A percentile compares a stretch with the other conserved stretches of the same genome.
phyloP scores from a whole-genome alignment of 2,888 invertebrate genomes.

The Ophonus ardosiacus region DNA sequence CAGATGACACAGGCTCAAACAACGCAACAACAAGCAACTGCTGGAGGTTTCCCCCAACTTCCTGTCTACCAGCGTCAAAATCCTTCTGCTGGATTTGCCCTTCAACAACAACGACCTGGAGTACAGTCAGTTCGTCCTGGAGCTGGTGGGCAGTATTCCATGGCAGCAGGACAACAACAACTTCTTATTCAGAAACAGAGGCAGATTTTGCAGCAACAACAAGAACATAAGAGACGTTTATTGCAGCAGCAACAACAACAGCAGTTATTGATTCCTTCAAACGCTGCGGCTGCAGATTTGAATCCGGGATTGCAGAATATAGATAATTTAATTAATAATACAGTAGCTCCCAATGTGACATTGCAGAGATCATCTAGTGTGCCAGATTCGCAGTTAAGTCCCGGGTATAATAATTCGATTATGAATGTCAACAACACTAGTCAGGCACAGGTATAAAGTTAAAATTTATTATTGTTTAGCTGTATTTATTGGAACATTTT shows the following conservation, averaged over 20 bases:
- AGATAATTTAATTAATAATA: slow-evolving; percentile 89
- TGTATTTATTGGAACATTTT: no score
- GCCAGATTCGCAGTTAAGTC: slow-evolving; percentile 81
- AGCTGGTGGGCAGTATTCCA: slow-evolving; percentile 67
- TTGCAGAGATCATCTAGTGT: slow-evolving; percentile 83
- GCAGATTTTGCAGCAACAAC: slow-evolving; percentile 72
- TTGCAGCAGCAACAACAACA: slow-evolving; percentile 89
- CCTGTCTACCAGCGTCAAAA: slow-evolving; percentile 71
- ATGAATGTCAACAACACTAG: slow-evolving; percentile 60
- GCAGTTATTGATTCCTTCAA: slow-evolving; percentile 88
- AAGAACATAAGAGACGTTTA: slow-evolving; percentile 82
- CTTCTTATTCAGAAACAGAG: slow-evolving; percentile 77
- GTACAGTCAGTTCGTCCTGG: slow-evolving; percentile 64
- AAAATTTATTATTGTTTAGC: background rate
- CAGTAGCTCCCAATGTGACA: slow-evolving; percentile 93
- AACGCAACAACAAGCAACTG: slow-evolving; percentile 45
- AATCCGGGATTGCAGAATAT: slow-evolving; percentile 83
- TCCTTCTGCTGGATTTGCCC: slow-evolving; percentile 69
- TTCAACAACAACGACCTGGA: slow-evolving; percentile 67
- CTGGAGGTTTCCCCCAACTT: slow-evolving; percentile 72
- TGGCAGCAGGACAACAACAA: slow-evolving; percentile 71
- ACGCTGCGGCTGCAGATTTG: slow-evolving; percentile 81
- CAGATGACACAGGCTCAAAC: slow-evolving; percentile 67
- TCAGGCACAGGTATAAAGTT: slow-evolving; percentile 55
- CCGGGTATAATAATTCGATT: slow-evolving; percentile 75